Percentiles rank a stretch among this genome's conserved stretches.
These are phyloP conservation scores for Chaetura pelagica DNA, from an alignment of 2,113 vertebrate species.

Conservation along the genomic window DNA sequence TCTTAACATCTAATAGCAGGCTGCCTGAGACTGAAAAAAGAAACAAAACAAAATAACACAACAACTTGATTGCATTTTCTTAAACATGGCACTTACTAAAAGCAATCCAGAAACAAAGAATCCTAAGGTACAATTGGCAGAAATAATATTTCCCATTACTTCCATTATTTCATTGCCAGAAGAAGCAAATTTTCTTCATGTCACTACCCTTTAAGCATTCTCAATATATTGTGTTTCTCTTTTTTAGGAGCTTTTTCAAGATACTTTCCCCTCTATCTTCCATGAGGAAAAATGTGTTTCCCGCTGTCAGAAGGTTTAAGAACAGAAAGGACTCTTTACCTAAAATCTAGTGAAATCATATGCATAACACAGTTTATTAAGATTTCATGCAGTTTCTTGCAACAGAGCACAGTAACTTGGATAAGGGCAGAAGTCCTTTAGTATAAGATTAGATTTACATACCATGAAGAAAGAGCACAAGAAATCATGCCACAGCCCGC, in stretches of 20 bases:
- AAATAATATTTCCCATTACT: neutral
- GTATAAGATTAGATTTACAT: neutral
- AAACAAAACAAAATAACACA: neutral
- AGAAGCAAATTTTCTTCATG: neutral
- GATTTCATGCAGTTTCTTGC: neutral
- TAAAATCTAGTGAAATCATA: neutral
- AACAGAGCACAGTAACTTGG: neutral
- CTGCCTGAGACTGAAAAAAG: neutral
- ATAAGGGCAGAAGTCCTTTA: neutral
- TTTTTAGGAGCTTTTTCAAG: neutral
- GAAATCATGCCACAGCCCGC: neutral
- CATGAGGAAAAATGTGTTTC: neutral
- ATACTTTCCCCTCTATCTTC: neutral
- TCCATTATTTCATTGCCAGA: neutral
- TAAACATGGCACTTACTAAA: constrained; percentile 3
- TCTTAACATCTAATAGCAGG: neutral
- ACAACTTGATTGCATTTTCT: constrained; percentile 1
- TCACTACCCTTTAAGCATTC: neutral
- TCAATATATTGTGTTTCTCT: neutral
- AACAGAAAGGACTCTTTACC: neutral
- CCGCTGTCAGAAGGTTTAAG: neutral
- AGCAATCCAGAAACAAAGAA: constrained; percentile 14
- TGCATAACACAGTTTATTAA: neutral
- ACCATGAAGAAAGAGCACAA: neutral
- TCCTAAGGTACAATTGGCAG: neutral